phyloP scores from a whole-genome alignment of 2,113 vertebrate species.

The Motacilla tschutschensis region DNA sequence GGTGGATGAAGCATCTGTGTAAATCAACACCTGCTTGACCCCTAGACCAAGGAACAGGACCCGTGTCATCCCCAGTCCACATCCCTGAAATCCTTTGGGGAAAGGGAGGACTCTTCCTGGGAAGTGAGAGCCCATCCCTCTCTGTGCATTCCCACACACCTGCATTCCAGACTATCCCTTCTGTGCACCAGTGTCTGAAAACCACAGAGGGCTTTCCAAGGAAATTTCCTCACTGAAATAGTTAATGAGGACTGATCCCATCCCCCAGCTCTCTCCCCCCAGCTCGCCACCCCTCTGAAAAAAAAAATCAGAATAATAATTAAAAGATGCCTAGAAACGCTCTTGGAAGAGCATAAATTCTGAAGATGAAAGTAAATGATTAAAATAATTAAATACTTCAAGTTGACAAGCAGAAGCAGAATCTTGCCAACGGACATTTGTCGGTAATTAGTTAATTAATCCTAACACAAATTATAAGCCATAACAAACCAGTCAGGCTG shows the following conservation, averaged over 20 bases:
- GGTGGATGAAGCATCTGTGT: neutral
- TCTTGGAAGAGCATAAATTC: conserved; percentile 94
- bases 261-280: conserved; percentile 36
- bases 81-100: neutral
- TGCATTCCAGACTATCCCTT: neutral
- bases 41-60: neutral
- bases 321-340: conserved; percentile 98
- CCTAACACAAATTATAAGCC: conserved; percentile 99
- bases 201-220: neutral
- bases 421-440: conserved; percentile 99
- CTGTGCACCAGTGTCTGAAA: neutral
- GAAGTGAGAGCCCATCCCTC: neutral
- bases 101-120: neutral
- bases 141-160: neutral
- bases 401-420: conserved; percentile 96
- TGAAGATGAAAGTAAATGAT: conserved; percentile 99
- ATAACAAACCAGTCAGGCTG: conserved; percentile 99
- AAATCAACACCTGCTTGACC: neutral
- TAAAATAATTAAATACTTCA: conserved; percentile 99
- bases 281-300: conserved; percentile 41
- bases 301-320: conserved; percentile 82
- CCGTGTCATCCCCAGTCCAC: fast-evolving
- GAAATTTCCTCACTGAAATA: conserved; percentile 38
- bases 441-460: conserved; percentile 99
- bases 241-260: conserved; percentile 55